These are phyloP conservation scores for Nemurella pictetii DNA, from an alignment of 2,888 invertebrate species.

Conservation along the genomic window DNA sequence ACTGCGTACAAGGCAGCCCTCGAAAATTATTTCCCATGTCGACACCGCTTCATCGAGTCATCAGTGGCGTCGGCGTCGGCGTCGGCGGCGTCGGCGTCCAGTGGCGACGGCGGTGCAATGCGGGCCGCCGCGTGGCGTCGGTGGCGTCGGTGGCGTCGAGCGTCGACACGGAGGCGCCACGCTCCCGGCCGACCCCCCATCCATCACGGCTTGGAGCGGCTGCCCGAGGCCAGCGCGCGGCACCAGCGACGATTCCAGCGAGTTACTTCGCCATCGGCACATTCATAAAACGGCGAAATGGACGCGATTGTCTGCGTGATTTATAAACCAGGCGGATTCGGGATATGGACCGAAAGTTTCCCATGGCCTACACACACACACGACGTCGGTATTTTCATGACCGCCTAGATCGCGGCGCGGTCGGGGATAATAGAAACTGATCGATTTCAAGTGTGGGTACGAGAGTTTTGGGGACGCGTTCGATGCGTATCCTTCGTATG, in stretches of 20 bases:
- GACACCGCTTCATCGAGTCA: too few species aligned
- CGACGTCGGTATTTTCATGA: not conserved
- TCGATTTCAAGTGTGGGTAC: not conserved
- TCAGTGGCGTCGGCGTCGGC: too few species aligned
- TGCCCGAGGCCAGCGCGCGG: not conserved
- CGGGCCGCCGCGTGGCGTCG: not conserved
- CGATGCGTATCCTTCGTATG: too few species aligned
- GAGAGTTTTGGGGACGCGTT: not conserved
- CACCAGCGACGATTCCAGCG: not conserved
- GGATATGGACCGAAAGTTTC: conserved; percentile 15
- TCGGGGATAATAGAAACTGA: not conserved
- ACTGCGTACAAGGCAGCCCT: too few species aligned
- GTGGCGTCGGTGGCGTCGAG: not conserved
- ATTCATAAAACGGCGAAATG: conserved; percentile 1
- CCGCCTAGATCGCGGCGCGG: too few species aligned
- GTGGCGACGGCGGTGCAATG: conserved; percentile 6
- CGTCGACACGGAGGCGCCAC: not conserved
- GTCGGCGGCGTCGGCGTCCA: not conserved
- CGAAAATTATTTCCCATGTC: too few species aligned
- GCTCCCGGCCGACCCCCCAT: not conserved
- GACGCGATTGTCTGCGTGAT: conserved; percentile 9
- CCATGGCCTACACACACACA: not conserved
- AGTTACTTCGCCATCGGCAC: not conserved
- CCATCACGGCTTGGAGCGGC: not conserved
- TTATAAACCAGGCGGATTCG: not conserved